phyloP scores from a whole-genome alignment of 2,888 invertebrate genomes.

The Tetragonisca angustula region DNA sequence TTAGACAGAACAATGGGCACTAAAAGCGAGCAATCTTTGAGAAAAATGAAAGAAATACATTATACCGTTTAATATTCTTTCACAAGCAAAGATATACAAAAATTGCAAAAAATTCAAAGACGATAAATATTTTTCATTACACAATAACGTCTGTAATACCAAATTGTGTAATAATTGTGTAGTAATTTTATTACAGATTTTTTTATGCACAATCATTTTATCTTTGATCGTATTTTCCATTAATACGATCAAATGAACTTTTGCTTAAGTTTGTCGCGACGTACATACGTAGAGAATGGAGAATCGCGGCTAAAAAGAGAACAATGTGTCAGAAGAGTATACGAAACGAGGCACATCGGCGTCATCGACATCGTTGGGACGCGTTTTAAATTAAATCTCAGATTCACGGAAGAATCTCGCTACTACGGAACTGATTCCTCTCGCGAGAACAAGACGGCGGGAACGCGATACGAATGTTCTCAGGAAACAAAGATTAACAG shows the following conservation, averaged over 20 bases:
- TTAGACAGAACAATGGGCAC: too few relatives aligned
- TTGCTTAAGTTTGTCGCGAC: not conserved
- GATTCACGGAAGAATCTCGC: conserved; percentile 32
- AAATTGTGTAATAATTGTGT: too few relatives aligned
- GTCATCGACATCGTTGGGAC: not conserved
- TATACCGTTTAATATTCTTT: too few relatives aligned
- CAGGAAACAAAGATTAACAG: conserved; percentile 2
- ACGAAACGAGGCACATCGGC: not conserved
- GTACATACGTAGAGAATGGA: not conserved
- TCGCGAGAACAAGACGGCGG: conserved; percentile 9
- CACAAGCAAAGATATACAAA: too few relatives aligned
- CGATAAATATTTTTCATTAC: too few relatives aligned
- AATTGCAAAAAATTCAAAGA: too few relatives aligned
- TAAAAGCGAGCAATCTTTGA: too few relatives aligned
- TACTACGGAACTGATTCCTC: conserved; percentile 11
- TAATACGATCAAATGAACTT: not conserved
- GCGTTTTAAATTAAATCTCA: conserved; percentile 42
- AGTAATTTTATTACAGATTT: too few relatives aligned
- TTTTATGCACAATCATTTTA: too few relatives aligned
- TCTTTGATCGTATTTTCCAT: too few relatives aligned
- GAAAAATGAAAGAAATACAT: too few relatives aligned
- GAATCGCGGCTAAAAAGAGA: conserved; percentile 27
- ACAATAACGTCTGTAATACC: too few relatives aligned
- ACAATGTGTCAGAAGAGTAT: conserved; percentile 33
- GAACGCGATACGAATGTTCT: conserved; percentile 32